Conservation (phyloP, 2,113 vertebrate genomes). For the Sylvilagus bachmani region DNA sequence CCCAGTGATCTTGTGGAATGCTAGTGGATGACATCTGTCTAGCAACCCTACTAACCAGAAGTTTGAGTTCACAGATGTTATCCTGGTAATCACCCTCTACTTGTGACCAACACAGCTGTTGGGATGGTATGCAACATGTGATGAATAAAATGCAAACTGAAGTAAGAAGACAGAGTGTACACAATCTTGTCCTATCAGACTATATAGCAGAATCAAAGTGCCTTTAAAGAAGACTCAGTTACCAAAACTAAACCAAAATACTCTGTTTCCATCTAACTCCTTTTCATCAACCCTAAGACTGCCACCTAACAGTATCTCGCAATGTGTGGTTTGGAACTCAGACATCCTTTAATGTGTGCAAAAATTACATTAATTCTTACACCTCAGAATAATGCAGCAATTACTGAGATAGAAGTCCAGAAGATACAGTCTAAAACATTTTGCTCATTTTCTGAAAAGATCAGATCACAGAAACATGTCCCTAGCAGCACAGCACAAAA, state of each 20-base stretch:
- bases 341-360: not conserved
- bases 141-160: not conserved
- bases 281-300: not conserved
- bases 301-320: not conserved
- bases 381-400: not conserved
- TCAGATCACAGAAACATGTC: not conserved
- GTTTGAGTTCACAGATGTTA: not conserved
- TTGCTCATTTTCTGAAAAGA: conserved; percentile 25
- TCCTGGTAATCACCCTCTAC: not conserved
- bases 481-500: not conserved
- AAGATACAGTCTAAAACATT: not conserved
- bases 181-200: not conserved
- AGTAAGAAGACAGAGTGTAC: not conserved
- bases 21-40: not conserved
- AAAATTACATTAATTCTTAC: not conserved
- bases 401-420: not conserved
- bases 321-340: not conserved
- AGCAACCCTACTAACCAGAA: not conserved
- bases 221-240: not conserved
- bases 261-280: not conserved
- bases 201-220: not conserved
- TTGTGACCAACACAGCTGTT: not conserved
- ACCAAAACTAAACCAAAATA: not conserved
- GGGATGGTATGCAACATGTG: not conserved
- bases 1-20: not conserved